Percentiles rank a stretch among this genome's conserved stretches.
Conservation (phyloP, 1,140 invertebrate species). For the Frieseomelitta varia region DNA sequence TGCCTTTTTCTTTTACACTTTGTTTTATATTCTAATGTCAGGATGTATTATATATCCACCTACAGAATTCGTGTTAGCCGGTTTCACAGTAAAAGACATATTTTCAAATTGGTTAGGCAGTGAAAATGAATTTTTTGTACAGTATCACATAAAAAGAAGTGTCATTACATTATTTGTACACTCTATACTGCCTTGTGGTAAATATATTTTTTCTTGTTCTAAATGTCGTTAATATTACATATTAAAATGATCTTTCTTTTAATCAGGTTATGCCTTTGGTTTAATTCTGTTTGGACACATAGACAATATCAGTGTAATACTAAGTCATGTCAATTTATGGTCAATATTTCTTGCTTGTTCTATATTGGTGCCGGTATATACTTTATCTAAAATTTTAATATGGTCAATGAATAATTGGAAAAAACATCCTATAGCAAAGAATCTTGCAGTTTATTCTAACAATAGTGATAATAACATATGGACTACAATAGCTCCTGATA, state of each 20-base stretch:
- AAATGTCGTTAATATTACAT: neutral
- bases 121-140: slow-evolving; percentile 87
- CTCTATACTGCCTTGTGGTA: slow-evolving; percentile 86
- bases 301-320: slow-evolving; percentile 77
- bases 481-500: slow-evolving; percentile 86
- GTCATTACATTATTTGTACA: slow-evolving; percentile 86
- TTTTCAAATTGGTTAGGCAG: slow-evolving; percentile 86
- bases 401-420: slow-evolving; percentile 88
- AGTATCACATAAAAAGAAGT: slow-evolving; percentile 88
- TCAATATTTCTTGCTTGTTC: slow-evolving; percentile 74
- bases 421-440: slow-evolving; percentile 89
- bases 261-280: slow-evolving; percentile 84
- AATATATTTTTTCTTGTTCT: slow-evolving; percentile 29
- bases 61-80: slow-evolving; percentile 88
- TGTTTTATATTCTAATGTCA: slow-evolving; percentile 87
- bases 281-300: slow-evolving; percentile 81
- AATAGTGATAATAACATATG: slow-evolving; percentile 81
- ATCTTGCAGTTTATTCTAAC: slow-evolving; percentile 86
- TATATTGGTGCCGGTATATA: slow-evolving; percentile 76
- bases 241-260: slow-evolving; percentile 24
- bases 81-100: slow-evolving; percentile 87
- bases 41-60: slow-evolving; percentile 89
- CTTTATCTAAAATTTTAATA: slow-evolving; percentile 80
- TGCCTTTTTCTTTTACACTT: slow-evolving; percentile 83
- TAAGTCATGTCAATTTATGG: slow-evolving; percentile 72